phyloP scores from a whole-genome alignment of 2,888 invertebrate species.

The Hydroisotoma schaefferi region DNA sequence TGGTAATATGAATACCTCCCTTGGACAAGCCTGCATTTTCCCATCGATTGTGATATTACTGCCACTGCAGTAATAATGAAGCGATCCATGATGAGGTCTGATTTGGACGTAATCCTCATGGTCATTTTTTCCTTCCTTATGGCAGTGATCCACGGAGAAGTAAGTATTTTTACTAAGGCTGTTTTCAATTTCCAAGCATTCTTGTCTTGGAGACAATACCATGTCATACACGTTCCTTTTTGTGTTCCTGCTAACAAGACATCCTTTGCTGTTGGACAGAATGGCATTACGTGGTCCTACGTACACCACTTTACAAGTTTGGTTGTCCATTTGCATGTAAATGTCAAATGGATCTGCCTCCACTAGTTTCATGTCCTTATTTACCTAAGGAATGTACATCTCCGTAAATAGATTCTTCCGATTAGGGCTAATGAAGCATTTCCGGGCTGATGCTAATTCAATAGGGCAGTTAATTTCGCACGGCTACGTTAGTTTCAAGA shows the following conservation, averaged over 20 bases:
- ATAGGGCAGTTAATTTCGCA: conserved; percentile 28
- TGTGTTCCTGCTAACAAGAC: conserved; percentile 12
- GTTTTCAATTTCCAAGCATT: neutral
- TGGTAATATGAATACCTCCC: conserved; percentile 22
- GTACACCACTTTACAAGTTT: conserved; percentile 25
- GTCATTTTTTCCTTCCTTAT: neutral
- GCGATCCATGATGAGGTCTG: conserved; percentile 9
- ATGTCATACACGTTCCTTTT: neutral
- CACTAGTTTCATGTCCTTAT: neutral
- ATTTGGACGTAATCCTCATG: conserved; percentile 22
- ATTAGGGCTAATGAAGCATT: conserved; percentile 6
- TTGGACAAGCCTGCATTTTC: conserved; percentile 11
- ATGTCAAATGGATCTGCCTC: conserved; percentile 27
- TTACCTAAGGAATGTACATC: conserved; percentile 8
- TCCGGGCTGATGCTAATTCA: conserved; percentile 4
- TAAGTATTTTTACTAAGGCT: neutral
- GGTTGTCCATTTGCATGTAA: conserved; percentile 1
- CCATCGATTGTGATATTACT: conserved; percentile 10
- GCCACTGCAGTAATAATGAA: conserved; percentile 11
- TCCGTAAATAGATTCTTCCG: neutral
- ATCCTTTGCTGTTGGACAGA: conserved; percentile 6
- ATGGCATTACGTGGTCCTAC: conserved; percentile 22
- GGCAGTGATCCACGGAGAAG: conserved; percentile 4
- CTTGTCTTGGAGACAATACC: conserved; percentile 2
- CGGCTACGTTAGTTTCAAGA: conserved; percentile 20